Evolutionary conservation across 2,888 invertebrate genomes (phyloP).

Genomic region (Campoletis raptor): DNA sequence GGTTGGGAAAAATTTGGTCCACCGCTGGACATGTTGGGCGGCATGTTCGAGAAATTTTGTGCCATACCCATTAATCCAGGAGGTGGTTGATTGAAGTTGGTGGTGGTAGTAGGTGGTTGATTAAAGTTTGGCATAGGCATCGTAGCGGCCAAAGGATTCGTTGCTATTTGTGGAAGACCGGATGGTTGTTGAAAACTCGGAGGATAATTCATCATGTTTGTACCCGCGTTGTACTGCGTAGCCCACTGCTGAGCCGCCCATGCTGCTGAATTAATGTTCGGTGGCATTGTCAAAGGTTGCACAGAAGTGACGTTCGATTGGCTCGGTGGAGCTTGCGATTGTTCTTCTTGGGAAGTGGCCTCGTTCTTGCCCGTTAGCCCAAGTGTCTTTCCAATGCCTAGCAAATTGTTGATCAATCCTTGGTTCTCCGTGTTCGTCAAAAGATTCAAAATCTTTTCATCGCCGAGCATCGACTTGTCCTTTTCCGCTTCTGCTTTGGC

Average conservation of each 20-base stretch:
- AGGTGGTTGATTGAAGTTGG: conserved; percentile 62
- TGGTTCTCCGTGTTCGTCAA: conserved; percentile 83
- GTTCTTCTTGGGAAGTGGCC: conserved; percentile 47
- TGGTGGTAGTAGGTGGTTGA: conserved; percentile 38
- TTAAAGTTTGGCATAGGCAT: conserved; percentile 65
- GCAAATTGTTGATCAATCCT: conserved; percentile 82
- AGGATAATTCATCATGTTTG: conserved; percentile 71
- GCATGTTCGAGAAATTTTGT: conserved; percentile 55
- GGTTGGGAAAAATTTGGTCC: conserved; percentile 64
- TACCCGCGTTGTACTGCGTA: conserved; percentile 78
- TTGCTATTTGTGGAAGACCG: conserved; percentile 68
- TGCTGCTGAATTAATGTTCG: conserved; percentile 76
- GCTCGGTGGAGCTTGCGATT: conserved; percentile 64
- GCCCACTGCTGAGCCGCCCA: conserved; percentile 82
- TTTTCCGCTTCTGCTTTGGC: conserved; percentile 80
- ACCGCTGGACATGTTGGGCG: conserved; percentile 52
- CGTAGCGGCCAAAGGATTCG: conserved; percentile 68
- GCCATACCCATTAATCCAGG: conserved; percentile 17
- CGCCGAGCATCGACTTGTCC: conserved; percentile 80
- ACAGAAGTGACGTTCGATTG: conserved; percentile 14
- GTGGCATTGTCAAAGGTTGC: conserved; percentile 68
- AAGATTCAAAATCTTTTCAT: conserved; percentile 82
- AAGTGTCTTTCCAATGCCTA: conserved; percentile 83
- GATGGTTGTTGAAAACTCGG: conserved; percentile 51
- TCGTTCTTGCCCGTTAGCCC: conserved; percentile 81